Evolutionary conservation across 1,140 invertebrate species (phyloP).

Genomic region (Paraescarpia echinospica): DNA sequence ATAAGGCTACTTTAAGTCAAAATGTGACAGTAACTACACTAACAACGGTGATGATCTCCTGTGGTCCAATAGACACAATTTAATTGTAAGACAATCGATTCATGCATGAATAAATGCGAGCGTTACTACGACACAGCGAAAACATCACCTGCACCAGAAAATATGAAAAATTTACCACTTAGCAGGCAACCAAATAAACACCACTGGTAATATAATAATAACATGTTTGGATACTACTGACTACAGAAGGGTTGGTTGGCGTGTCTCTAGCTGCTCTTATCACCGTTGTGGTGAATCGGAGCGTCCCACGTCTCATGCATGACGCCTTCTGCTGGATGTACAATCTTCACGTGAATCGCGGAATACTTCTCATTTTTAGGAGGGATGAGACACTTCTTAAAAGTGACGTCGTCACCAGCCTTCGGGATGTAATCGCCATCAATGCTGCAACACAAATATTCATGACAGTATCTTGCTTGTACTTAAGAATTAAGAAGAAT

Average conservation of each 20-base stretch:
- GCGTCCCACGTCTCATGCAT: constrained; percentile 76
- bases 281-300: constrained; percentile 27
- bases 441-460: constrained; percentile 65
- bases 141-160: not conserved
- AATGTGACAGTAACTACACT: not conserved
- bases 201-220: not conserved
- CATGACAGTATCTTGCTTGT: too few relatives aligned
- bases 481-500: too few relatives aligned
- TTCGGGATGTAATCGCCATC: constrained; percentile 83
- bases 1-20: not conserved
- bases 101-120: not conserved
- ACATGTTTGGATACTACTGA: not conserved
- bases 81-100: not conserved
- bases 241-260: not conserved
- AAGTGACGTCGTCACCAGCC: constrained; percentile 78
- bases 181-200: not conserved
- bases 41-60: not conserved
- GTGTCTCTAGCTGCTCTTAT: not conserved
- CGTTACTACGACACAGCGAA: not conserved
- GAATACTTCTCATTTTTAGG: constrained; percentile 82
- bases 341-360: constrained; percentile 80
- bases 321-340: constrained; percentile 72
- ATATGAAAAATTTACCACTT: not conserved
- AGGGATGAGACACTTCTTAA: constrained; percentile 75
- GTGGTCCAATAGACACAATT: not conserved